Evolutionary conservation across 2,113 vertebrate genomes (phyloP).

Genomic region (Meriones unguiculatus): DNA sequence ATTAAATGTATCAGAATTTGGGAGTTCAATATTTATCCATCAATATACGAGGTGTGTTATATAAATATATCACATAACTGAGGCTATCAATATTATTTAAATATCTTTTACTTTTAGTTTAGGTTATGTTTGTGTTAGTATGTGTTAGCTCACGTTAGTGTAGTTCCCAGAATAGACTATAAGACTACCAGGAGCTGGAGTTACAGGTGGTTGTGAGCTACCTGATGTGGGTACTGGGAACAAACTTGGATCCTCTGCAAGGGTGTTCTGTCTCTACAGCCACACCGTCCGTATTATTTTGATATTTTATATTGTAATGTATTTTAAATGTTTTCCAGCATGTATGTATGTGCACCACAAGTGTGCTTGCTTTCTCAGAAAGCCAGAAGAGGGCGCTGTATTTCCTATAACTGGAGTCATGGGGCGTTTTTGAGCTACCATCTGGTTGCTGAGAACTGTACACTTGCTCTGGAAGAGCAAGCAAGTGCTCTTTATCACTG

Average conservation of each 20-base stretch:
- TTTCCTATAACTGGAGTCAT: neutral
- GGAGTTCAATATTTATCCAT: slow-evolving; percentile 15
- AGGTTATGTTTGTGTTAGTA: neutral
- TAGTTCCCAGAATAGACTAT: neutral
- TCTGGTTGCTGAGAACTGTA: neutral
- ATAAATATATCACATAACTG: neutral
- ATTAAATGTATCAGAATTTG: slow-evolving; percentile 22
- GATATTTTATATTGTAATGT: neutral
- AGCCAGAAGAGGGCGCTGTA: neutral
- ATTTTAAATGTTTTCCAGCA: neutral
- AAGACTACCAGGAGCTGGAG: neutral
- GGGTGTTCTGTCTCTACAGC: neutral
- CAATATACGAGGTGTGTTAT: slow-evolving; percentile 11
- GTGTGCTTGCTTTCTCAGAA: neutral
- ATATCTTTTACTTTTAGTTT: neutral
- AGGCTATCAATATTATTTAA: neutral
- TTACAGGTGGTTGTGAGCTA: neutral
- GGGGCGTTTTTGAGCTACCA: neutral
- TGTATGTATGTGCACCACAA: neutral
- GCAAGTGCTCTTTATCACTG: neutral
- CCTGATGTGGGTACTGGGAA: neutral
- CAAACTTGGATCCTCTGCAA: neutral
- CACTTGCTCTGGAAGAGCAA: neutral
- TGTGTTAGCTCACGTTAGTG: neutral
- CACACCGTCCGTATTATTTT: neutral